Percentiles rank a stretch among this genome's conserved stretches.
These are phyloP conservation scores for Dolomedes plantarius DNA, from an alignment of 2,888 invertebrate species.

Conservation along the genomic window DNA sequence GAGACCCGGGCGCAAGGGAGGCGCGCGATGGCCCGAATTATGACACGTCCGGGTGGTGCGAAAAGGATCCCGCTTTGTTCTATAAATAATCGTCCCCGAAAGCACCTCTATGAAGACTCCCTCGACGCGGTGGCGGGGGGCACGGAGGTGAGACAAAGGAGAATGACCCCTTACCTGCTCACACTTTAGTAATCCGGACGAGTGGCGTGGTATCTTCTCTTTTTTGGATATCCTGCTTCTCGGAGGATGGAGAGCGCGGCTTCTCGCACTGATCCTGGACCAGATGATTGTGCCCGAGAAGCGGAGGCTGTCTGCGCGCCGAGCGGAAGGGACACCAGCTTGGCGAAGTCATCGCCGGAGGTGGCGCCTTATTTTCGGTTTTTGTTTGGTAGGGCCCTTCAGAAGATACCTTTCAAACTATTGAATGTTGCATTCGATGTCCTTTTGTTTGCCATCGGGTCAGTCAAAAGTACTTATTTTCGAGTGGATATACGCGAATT, in stretches of 20 bases:
- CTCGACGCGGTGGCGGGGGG: neutral
- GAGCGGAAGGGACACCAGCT: neutral
- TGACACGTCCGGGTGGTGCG: too few relatives aligned
- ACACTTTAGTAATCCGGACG: too few relatives aligned
- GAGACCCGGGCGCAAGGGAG: too few relatives aligned
- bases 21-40: too few relatives aligned
- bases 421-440: too few relatives aligned
- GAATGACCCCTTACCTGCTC: neutral
- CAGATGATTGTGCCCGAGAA: neutral
- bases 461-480: too few relatives aligned
- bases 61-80: neutral
- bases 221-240: neutral
- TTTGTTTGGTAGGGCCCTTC: too few relatives aligned
- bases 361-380: too few relatives aligned
- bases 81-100: slow-evolving; percentile 14
- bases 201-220: neutral
- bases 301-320: neutral
- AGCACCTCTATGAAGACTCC: slow-evolving; percentile 2
- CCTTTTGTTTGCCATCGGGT: too few relatives aligned
- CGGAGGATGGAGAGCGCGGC: neutral
- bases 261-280: neutral
- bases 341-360: neutral
- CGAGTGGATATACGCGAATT: too few relatives aligned
- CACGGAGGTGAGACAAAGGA: neutral
- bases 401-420: too few relatives aligned